Conservation (phyloP, 37 sponge, comb jelly and placozoan genomes). For the Corticium candelabrum region DNA sequence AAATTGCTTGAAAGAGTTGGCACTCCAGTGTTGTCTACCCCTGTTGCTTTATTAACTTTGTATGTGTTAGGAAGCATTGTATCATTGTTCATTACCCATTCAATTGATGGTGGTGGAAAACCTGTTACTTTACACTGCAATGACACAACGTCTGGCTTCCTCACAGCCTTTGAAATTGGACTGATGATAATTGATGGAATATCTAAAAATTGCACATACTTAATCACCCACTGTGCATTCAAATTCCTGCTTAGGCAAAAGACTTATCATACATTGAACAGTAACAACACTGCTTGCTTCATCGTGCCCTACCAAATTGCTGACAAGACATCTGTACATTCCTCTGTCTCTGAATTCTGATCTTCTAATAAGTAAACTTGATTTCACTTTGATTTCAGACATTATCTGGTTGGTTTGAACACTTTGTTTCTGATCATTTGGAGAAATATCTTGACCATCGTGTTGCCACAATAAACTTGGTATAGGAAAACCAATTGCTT, state of each 20-base stretch:
- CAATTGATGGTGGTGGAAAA: slow-evolving; percentile 9
- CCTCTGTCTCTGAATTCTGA: slow-evolving; percentile 31
- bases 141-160: neutral
- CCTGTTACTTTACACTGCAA: slow-evolving; percentile 31
- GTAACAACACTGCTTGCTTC: neutral
- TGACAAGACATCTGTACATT: slow-evolving; percentile 38
- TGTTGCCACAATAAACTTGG: slow-evolving; percentile 25
- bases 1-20: slow-evolving; percentile 14
- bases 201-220: slow-evolving; percentile 19
- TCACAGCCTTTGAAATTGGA: slow-evolving; percentile 19
- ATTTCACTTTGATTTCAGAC: neutral
- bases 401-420: neutral
- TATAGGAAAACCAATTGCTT: slow-evolving; percentile 35
- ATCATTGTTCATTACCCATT: slow-evolving; percentile 33
- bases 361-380: neutral
- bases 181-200: slow-evolving; percentile 14
- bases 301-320: slow-evolving; percentile 41
- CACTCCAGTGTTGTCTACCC: neutral
- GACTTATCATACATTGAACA: neutral
- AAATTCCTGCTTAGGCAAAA: neutral
- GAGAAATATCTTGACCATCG: slow-evolving; percentile 15
- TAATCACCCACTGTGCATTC: neutral
- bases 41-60: neutral
- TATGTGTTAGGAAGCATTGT: neutral
- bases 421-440: no score